Base-by-base conservation (phyloP, 2,113 vertebrate species). In the Dromas ardeola region DNA sequence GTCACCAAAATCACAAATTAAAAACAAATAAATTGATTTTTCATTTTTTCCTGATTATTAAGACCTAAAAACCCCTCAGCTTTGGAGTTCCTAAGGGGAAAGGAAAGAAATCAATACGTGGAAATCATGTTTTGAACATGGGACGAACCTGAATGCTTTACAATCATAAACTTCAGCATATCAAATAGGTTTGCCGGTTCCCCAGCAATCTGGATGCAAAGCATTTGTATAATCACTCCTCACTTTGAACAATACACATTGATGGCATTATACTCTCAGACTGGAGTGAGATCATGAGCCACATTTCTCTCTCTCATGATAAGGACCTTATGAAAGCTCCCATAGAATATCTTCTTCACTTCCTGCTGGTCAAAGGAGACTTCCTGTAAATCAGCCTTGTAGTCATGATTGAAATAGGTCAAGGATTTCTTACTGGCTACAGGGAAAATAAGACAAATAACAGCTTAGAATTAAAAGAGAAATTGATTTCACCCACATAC, bases 281-380 rank as follows among this genome's bases (percentile, higher is more conserved):
- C 17, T 43, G 71, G 58, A 45, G 34, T 20, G 62, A 80, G 45
- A 66, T 15, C 2, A 0, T 43, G 74, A 93, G 74, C 29, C 61
- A 72, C 72, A 7, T 65, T 93, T 86, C 80, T 91, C 76, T 77
- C 77, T 71, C 43, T 90, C 47, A 67, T 61, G 74, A 86, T 81
- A 96, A 93, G 89, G 67, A 99, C 99, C 99, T 99, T 99, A 93
- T 99, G 99, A 93, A 99, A 99, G 85, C 99, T 99, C 73, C 99
- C 99, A 30, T 99, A 99, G 98, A 99, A 99, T 42, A 99, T 97
- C 92, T 98, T 98, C 97, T 98, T 99, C 78, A 99, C 99, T 97
- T 99, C 98, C 6, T 98, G 97, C 88, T 99, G 99, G 79, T 99
- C 98, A 49, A 99, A 99, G 93, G 98, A 99, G 89, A 99, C 98